Base-by-base conservation (phyloP, 2,797 vertebrate species). In the Spheniscus humboldti region DNA sequence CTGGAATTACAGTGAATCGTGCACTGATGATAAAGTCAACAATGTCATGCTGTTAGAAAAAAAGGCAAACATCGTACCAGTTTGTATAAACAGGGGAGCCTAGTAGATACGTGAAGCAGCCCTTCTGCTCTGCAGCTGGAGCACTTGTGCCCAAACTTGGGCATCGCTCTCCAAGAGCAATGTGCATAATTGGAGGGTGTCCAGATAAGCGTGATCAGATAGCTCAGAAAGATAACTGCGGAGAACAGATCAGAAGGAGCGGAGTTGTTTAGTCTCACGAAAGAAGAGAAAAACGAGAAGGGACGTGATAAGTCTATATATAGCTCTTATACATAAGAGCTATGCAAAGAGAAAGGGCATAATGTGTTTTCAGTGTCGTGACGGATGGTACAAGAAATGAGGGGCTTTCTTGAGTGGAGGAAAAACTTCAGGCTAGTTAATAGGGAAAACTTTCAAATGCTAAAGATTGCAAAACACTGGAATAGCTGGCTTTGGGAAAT, bases 91-190 rank as follows among this genome's bases (percentile, higher is more conserved):
- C 39, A 56, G 39, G 45, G 39, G 20, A 85, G 56, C 35, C 14
- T 33, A 7, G 24, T 7, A 39, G 75, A 12, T 62, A 11, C 0
- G 20, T 66, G 86, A 69, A 41, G 69, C 66, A 59, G 30, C 59
- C 39, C 41, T 78, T 66, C 43, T 75, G 20, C 41, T 89, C 66
- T 31, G 7, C 0, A 1, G 20, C 89, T 90, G 73, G 47, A 90
- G 80, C 45, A 10, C 67, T 94, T 53, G 72, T 92, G 78, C 75
- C 94, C 94, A 96, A 91, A 94, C 85, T 94, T 91, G 85, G 92
- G 85, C 94, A 90, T 92, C 4, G 7, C 73, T 92, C 60, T 80
- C 41, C 47, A 16, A 55, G 24, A 78, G 50, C 66, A 25, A 0
- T 22, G 35, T 37, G 64, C 1, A 0, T 37, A 13, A 13, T 2